Percentiles rank a stretch among this genome's conserved stretches.
These are phyloP conservation scores for Griposia aprilina DNA, from an alignment of 2,888 invertebrate genomes.

Conservation along the genomic window DNA sequence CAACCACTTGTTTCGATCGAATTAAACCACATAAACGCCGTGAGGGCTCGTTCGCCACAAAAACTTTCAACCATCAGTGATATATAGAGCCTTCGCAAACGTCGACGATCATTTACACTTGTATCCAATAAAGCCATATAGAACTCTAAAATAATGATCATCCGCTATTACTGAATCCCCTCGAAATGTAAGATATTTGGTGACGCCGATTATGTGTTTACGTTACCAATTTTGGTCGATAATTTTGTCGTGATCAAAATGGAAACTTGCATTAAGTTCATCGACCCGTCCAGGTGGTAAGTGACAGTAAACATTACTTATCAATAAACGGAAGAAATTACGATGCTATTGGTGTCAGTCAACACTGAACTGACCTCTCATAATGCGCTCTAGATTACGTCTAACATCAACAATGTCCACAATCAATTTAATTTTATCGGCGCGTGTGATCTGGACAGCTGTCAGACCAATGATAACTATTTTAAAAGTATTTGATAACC, in stretches of 20 bases:
- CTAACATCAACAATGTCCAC: constrained; percentile 75
- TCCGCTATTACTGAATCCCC: constrained; percentile 67
- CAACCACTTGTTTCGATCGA: constrained; percentile 82
- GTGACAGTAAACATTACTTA: constrained; percentile 85
- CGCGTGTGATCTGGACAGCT: constrained; percentile 77
- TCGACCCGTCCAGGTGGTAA: constrained; percentile 86
- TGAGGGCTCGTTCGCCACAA: constrained; percentile 76
- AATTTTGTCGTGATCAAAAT: constrained; percentile 75
- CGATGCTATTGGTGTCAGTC: constrained; percentile 80
- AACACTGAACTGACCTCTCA: constrained; percentile 86
- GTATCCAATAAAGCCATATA: constrained; percentile 79
- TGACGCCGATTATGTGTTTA: constrained; percentile 76
- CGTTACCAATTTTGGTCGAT: constrained; percentile 76
- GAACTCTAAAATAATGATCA: constrained; percentile 68
- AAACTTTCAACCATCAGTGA: constrained; percentile 79
- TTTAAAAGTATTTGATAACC: constrained; percentile 50
- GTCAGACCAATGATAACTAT: constrained; percentile 76
- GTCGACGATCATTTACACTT: constrained; percentile 75
- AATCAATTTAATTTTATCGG: constrained; percentile 79
- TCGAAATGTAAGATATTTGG: constrained; percentile 70
- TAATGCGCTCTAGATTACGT: constrained; percentile 84
- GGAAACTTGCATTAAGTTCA: constrained; percentile 79
- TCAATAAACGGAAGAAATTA: constrained; percentile 87
- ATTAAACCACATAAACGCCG: constrained; percentile 87
- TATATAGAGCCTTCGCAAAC: constrained; percentile 76